Conservation (phyloP, 2,797 vertebrate genomes). For the Myoxocephalus aenaeus region DNA sequence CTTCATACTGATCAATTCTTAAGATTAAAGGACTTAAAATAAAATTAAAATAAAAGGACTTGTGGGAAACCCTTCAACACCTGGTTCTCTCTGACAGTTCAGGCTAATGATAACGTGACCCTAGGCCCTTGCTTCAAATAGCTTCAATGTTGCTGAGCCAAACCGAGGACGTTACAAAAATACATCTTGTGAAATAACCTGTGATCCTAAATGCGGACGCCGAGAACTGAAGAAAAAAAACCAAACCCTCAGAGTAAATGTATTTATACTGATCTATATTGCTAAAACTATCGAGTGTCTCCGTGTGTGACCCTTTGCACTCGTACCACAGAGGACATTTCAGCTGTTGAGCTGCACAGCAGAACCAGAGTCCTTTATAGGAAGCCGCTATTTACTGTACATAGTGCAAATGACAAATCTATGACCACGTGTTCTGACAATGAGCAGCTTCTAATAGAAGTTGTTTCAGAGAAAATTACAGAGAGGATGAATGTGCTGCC, state of each 20-base stretch:
- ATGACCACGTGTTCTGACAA: slow-evolving; percentile 57
- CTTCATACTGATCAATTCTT: slow-evolving; percentile 8
- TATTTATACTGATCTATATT: slow-evolving; percentile 3
- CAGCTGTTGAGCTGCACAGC: slow-evolving; percentile 11
- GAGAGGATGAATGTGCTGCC: slow-evolving; percentile 68
- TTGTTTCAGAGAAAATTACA: slow-evolving; percentile 68
- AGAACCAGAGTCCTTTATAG: background rate
- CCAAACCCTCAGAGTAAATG: slow-evolving; percentile 9
- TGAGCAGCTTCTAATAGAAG: slow-evolving; percentile 64
- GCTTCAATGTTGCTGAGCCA: slow-evolving; percentile 61
- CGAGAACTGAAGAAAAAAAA: slow-evolving; percentile 14
- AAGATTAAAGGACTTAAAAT: too few relatives aligned
- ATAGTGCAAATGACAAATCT: slow-evolving; percentile 53
- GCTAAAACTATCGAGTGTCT: background rate
- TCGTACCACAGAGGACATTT: background rate
- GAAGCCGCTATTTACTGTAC: slow-evolving; percentile 30
- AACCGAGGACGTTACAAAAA: slow-evolving; percentile 62
- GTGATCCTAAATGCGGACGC: slow-evolving; percentile 37
- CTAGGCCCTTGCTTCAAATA: slow-evolving; percentile 69
- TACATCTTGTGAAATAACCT: slow-evolving; percentile 60
- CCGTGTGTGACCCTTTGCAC: slow-evolving; percentile 6
- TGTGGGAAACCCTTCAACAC: slow-evolving; percentile 60
- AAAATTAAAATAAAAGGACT: slow-evolving; percentile 61
- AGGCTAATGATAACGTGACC: slow-evolving; percentile 68
- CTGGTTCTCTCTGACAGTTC: slow-evolving; percentile 58